phyloP scores from a whole-genome alignment of 2,113 vertebrate species.

The Casuarius casuarius region DNA sequence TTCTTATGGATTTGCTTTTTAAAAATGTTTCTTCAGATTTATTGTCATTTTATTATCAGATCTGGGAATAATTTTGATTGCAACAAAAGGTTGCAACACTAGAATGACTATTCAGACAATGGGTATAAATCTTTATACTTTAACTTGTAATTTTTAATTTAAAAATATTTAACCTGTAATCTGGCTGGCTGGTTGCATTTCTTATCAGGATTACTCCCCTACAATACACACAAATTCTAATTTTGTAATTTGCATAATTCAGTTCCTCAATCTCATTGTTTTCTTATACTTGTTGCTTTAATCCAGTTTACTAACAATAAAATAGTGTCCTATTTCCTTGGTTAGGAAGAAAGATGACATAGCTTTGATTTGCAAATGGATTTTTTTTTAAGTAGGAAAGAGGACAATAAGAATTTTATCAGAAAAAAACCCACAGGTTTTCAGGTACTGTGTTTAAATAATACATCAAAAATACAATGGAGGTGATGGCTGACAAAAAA shows the following conservation, averaged over 20 bases:
- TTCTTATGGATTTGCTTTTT: background rate
- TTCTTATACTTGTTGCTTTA: background rate
- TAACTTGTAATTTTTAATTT: no score
- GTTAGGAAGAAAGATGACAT: background rate
- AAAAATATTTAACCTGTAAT: background rate
- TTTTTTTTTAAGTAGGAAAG: background rate
- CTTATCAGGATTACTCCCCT: background rate
- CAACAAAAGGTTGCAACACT: fast-evolving
- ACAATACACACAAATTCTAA: background rate
- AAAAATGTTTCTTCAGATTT: background rate
- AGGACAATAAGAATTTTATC: background rate
- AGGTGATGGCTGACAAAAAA: background rate
- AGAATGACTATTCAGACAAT: background rate
- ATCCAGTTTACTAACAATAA: background rate
- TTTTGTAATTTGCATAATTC: background rate
- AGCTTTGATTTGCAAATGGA: background rate
- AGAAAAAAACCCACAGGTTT: background rate
- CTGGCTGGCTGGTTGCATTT: background rate
- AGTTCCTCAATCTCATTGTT: background rate
- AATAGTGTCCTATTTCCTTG: background rate
- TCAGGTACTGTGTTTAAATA: background rate
- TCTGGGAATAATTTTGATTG: background rate
- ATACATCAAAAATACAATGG: constrained; percentile 43
- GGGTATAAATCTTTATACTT: background rate
- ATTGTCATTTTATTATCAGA: background rate